Evolutionary conservation across 1,140 invertebrate species (phyloP).

Genomic region (Caerostris extrusa): DNA sequence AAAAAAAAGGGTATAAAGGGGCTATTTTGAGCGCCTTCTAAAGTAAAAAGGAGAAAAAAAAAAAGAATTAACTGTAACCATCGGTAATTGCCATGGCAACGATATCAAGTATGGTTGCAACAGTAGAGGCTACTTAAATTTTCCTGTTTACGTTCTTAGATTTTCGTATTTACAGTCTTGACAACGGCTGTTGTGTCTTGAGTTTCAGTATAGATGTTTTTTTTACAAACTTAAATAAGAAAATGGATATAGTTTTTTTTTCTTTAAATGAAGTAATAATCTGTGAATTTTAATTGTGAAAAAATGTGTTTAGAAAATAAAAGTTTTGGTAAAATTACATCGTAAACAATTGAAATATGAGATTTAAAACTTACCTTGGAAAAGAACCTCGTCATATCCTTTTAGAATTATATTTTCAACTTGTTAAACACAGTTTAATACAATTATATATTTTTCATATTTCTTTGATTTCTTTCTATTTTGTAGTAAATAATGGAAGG

Average conservation of each 20-base stretch:
- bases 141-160: too few species aligned
- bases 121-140: not conserved
- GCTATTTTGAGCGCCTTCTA: too few species aligned
- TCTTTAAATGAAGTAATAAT: not conserved
- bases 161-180: too few species aligned
- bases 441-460: not conserved
- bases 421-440: not conserved
- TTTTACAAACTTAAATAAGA: not conserved
- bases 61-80: not conserved
- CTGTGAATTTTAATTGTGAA: not conserved
- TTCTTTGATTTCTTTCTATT: not conserved
- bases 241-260: not conserved
- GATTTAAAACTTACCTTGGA: slow-evolving; percentile 89
- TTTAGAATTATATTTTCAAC: slow-evolving; percentile 1
- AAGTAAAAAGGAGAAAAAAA: too few species aligned
- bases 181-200: not conserved
- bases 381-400: slow-evolving; percentile 85
- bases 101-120: not conserved
- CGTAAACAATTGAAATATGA: slow-evolving; percentile 84
- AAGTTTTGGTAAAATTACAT: not conserved
- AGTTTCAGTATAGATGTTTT: not conserved
- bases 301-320: not conserved
- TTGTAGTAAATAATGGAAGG: too few species aligned
- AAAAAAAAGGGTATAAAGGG: too few species aligned
- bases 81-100: not conserved